Conservation (phyloP, 2,797 vertebrate genomes). For the Enteromius viviparus region DNA sequence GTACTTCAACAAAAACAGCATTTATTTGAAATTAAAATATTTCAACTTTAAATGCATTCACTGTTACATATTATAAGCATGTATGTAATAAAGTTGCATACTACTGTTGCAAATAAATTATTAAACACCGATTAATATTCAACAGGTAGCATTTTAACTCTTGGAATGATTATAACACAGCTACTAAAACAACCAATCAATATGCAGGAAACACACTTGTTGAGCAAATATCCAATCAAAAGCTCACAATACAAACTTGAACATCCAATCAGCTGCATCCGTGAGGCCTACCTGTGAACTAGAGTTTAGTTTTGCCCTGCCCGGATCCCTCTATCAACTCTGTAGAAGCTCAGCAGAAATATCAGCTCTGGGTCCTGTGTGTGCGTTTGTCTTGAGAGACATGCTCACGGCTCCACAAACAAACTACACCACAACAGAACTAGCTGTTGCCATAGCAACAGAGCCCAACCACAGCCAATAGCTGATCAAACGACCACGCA, state of each 20-base stretch:
- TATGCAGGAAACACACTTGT: conserved; percentile 4
- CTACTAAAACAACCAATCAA: background rate
- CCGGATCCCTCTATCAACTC: background rate
- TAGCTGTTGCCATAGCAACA: conserved; percentile 56
- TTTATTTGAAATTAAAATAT: no score
- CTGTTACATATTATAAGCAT: background rate
- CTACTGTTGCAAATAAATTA: background rate
- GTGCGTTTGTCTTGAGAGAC: conserved; percentile 69
- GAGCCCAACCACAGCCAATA: conserved; percentile 49
- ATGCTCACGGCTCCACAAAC: conserved; percentile 77
- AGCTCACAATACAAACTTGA: conserved; percentile 2
- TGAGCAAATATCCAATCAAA: conserved; percentile 19
- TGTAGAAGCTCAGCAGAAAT: background rate
- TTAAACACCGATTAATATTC: background rate
- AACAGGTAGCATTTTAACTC: background rate
- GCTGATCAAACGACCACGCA: conserved; percentile 50
- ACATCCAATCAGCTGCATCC: conserved; percentile 10
- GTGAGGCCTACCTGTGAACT: conserved; percentile 47
- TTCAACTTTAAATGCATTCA: background rate
- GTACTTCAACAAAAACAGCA: no score
- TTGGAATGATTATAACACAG: background rate
- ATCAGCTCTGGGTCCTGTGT: conserved; percentile 50
- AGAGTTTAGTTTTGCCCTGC: conserved; percentile 4
- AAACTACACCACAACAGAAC: conserved; percentile 56
- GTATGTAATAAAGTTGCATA: background rate